Evolutionary conservation across 2,113 vertebrate species (phyloP), one percentile per base, ranked within the genome.

Genomic region (Sinocyclocheilus anshuiensis): DNA sequence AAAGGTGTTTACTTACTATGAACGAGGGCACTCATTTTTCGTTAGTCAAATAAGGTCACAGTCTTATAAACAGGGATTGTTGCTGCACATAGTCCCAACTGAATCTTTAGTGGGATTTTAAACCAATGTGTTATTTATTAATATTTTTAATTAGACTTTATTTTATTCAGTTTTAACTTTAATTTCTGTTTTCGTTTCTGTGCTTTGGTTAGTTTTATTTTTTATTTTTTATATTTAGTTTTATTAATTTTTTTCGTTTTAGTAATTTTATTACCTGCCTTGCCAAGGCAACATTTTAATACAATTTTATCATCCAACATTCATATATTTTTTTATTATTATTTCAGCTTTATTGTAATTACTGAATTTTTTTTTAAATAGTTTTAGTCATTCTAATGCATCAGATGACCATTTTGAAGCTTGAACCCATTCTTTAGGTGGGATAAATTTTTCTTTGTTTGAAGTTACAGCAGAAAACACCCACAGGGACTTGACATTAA

Each of bases 401-500:
- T 1, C 20, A 39, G 18, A 9, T 13, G 3, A 36, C 78, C 10
- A 48, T 65, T 81, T 67, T 77, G 59, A 22, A 42, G 36, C 33
- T 20, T 65, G 78, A 63, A 81, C 6, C 1, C 6, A 65, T n/a
- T 65, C 36, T 67, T 81, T 67, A 26, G 36, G 45, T 83, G 81
- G 45, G 81, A 83, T 76, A 12, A 26, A 9, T 55, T 77, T 82
- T 65, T 67, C 71, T 63, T 75, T 15, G 78, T 39, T 77, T 53
- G 50, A 87, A 82, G 65, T 86, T 57, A 65, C 81, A 87, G 24
- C 36, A 74, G 42, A 85, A 85, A 87, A 77, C 57, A 12, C 55
- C 82, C 74, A 77, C 74, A 59, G 87, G 84, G 86, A 65, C 45
- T 24, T 88, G 85, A 80, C 87, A 87, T 88, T 90, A 86, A 88